These are phyloP conservation scores for Heliconius ethilla DNA, from an alignment of 2,888 invertebrate species.

Conservation along the genomic window DNA sequence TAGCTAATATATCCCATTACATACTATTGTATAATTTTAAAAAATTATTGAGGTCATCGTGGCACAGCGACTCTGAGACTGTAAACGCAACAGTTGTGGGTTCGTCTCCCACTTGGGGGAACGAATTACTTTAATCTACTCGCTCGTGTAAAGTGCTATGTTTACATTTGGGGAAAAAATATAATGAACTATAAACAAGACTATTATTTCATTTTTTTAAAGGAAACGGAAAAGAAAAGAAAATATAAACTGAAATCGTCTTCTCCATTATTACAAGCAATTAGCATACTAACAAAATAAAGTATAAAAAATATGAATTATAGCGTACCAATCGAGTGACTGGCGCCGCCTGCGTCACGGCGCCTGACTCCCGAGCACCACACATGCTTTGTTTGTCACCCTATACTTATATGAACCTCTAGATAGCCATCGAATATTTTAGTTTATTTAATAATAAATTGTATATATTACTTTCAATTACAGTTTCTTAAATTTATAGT, in stretches of 20 bases:
- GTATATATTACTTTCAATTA: not conserved
- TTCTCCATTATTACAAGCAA: not conserved
- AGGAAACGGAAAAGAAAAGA: not conserved
- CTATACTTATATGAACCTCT: not conserved
- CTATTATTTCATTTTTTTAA: too few relatives aligned
- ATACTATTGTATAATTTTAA: not conserved
- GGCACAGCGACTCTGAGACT: not conserved
- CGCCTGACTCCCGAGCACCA: not conserved
- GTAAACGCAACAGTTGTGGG: not conserved
- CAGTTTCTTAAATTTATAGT: too few relatives aligned
- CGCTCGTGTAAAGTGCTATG: too few relatives aligned
- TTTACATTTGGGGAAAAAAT: too few relatives aligned
- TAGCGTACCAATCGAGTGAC: not conserved
- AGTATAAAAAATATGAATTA: not conserved
- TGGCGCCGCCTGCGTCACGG: conserved; percentile 16
- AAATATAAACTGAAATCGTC: not conserved
- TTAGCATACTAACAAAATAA: not conserved
- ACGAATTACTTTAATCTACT: too few relatives aligned
- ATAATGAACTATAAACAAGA: too few relatives aligned
- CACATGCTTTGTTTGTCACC: conserved; percentile 11
- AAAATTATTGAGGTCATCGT: not conserved
- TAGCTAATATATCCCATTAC: conserved; percentile 16
- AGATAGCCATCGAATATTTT: not conserved
- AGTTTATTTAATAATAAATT: not conserved
- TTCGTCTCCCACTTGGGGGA: not conserved